Evolutionary conservation across 2,797 vertebrate species (phyloP).

Genomic region (Mionectes olivaceus): DNA sequence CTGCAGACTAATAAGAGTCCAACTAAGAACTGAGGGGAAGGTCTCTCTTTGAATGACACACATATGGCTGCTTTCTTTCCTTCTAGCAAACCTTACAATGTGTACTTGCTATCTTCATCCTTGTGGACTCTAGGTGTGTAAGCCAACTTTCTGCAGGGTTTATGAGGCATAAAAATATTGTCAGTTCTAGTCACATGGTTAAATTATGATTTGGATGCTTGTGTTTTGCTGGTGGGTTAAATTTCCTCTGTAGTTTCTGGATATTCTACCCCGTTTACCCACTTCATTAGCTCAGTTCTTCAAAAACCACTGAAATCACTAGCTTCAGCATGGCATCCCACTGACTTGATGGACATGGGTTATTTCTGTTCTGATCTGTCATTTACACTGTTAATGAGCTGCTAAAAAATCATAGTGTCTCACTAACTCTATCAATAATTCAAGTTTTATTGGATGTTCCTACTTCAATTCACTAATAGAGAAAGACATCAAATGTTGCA

Average conservation of each 20-base stretch:
- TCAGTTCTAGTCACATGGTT: not conserved
- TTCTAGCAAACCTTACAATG: not conserved
- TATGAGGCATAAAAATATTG: not conserved
- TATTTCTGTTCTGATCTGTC: not conserved
- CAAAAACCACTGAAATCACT: not conserved
- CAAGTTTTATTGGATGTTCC: not conserved
- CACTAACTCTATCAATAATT: not conserved
- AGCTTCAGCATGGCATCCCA: not conserved
- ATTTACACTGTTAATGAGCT: not conserved
- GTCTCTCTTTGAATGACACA: not conserved
- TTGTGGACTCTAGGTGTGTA: not conserved
- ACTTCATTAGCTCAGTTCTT: not conserved
- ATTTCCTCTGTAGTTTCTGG: not conserved
- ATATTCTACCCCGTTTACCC: not conserved
- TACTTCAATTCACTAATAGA: not conserved
- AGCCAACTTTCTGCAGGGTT: not conserved
- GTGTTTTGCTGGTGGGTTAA: not conserved
- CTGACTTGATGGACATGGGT: not conserved
- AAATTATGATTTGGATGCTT: not conserved
- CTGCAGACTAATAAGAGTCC: not conserved
- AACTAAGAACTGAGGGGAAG: not conserved
- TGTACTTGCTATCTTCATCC: not conserved
- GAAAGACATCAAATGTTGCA: not conserved
- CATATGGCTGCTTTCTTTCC: not conserved
- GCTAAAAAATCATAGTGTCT: not conserved